phyloP scores from a whole-genome alignment of 2,888 invertebrate genomes.

The Calameuta idolon region DNA sequence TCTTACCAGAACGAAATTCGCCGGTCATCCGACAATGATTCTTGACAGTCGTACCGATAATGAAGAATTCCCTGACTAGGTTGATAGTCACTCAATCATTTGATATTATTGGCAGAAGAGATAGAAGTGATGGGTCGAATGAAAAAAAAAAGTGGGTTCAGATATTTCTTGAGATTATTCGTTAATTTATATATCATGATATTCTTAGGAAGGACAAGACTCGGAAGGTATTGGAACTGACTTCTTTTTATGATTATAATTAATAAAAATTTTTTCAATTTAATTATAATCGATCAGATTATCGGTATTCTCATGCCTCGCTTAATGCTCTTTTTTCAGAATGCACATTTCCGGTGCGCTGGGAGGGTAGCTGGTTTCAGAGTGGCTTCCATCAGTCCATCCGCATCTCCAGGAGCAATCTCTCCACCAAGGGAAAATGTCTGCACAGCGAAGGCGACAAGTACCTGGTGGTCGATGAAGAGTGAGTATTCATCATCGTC shows the following conservation, averaged over 20 bases:
- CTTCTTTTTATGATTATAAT: neutral
- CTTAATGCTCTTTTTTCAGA: conserved; percentile 64
- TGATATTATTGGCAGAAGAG: no score
- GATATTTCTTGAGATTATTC: no score
- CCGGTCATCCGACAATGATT: no score
- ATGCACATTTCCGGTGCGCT: conserved; percentile 85
- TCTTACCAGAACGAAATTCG: no score
- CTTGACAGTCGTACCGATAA: no score
- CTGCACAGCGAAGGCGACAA: conserved; percentile 88
- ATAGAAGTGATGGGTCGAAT: no score
- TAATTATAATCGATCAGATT: neutral
- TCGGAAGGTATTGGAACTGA: neutral
- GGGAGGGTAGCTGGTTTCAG: conserved; percentile 93
- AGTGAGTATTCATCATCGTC: conserved; percentile 67
- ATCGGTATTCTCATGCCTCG: neutral
- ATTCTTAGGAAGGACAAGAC: neutral
- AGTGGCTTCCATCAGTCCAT: conserved; percentile 89
- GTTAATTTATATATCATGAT: no score
- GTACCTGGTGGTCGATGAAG: conserved; percentile 88
- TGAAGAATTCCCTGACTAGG: no score
- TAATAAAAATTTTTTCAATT: neutral
- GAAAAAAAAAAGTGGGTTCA: no score
- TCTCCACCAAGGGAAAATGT: conserved; percentile 89
- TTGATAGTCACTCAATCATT: no score
- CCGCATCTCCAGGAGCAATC: conserved; percentile 82